phyloP scores from a whole-genome alignment of 2,797 vertebrate species.

The Poecilia wingei region DNA sequence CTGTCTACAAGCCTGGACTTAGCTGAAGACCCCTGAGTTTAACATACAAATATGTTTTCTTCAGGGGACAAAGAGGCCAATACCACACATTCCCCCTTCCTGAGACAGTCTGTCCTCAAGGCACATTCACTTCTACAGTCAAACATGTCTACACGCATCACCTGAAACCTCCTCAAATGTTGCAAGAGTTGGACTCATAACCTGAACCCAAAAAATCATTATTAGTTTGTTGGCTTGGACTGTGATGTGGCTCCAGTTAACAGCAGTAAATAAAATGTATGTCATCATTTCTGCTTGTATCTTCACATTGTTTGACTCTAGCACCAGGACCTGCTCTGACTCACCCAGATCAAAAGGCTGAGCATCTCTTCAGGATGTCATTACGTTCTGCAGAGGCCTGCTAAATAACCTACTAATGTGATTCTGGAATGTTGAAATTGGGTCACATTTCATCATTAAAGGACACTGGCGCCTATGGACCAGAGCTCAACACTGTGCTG shows the following conservation, averaged over 20 bases:
- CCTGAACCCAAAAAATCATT: background rate
- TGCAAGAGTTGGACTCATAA: background rate
- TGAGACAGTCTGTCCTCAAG: conserved; percentile 4
- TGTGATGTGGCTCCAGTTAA: background rate
- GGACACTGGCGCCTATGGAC: background rate
- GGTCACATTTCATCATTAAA: background rate
- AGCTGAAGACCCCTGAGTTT: background rate
- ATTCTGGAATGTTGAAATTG: conserved; percentile 3
- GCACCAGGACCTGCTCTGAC: background rate
- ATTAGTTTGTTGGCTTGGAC: background rate
- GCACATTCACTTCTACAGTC: background rate
- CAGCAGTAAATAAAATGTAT: background rate
- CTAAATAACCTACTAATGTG: background rate
- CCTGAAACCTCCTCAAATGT: background rate
- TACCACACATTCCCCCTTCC: background rate
- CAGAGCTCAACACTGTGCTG: background rate
- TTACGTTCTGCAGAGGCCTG: background rate
- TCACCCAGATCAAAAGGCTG: background rate
- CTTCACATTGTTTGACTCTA: background rate
- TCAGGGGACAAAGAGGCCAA: background rate
- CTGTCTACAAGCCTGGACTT: background rate
- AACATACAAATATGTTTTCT: conserved; percentile 2
- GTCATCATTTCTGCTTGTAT: background rate
- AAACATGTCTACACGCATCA: background rate
- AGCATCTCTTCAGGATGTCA: background rate